Evolutionary conservation across 2,888 invertebrate genomes (phyloP), one percentile per base, ranked within the genome.

Genomic region (Frankliniella fusca): DNA sequence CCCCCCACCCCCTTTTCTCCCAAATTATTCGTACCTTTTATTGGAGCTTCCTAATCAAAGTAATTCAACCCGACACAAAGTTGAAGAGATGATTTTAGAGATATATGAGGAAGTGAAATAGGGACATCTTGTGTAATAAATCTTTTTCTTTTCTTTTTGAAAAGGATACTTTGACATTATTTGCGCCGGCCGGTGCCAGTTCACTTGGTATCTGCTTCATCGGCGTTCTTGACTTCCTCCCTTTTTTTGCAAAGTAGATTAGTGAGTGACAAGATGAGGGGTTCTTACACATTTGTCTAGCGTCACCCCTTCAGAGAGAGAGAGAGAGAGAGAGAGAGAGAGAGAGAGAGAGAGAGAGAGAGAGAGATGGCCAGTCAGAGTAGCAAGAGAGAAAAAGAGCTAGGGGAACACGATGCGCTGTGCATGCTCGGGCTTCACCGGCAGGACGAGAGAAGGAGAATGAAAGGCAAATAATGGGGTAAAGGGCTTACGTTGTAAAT

Each of bases 171-270:
- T n/a, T n/a, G n/a, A n/a, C n/a, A n/a, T n/a, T n/a, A n/a, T n/a
- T n/a, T n/a, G n/a, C n/a, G n/a, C n/a, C n/a, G n/a, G n/a, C n/a
- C n/a, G n/a, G n/a, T n/a, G n/a, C n/a, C n/a, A n/a, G n/a, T n/a
- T n/a, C 54, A 54, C 54, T 54, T 54, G 54, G 15, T 54, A 20
- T 20, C 54, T 38, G 38, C 38, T 38, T 38, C 38, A 38, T 38
- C 38, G 38, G 38, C 38, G 38, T 38, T 38, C 38, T 3, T 2
- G 38, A 38, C 38, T 54, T 8, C 15, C 18, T 54, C 15, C 54
- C 54, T 70, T 70, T 70, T 70, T 70, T 70, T 11, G 23, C 70
- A 70, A 23, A 70, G 70, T 70, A 23, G 70, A 70, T 70, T 70
- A 70, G 70, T 3, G 38, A 70, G 70, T 70, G 70, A 70, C 70